Conservation (phyloP, 2,797 vertebrate genomes). For the Sebastes minor region DNA sequence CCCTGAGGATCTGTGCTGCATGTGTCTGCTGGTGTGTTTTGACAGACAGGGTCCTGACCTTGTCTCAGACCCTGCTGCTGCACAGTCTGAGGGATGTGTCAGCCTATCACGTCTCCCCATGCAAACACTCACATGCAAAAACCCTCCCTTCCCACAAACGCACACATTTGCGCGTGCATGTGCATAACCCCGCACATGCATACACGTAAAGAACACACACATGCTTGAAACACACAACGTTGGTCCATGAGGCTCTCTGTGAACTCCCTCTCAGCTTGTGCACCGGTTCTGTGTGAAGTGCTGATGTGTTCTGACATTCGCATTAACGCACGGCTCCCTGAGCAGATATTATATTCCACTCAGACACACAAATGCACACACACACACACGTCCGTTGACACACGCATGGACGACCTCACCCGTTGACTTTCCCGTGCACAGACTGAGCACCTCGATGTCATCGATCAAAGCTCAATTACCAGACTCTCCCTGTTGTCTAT, state of each 20-base stretch:
- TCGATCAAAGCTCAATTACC: neutral
- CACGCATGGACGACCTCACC: neutral
- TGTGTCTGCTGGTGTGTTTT: constrained; percentile 66
- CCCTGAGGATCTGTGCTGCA: constrained; percentile 66
- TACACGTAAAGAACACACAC: neutral
- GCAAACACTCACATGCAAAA: constrained; percentile 23
- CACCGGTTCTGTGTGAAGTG: neutral
- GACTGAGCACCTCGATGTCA: neutral
- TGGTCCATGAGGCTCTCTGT: neutral
- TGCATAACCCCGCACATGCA: too few relatives aligned
- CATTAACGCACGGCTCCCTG: constrained; percentile 24
- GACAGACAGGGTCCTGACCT: constrained; percentile 69
- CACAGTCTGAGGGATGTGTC: constrained; percentile 58
- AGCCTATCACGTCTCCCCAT: constrained; percentile 24
- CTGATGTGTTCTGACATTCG: constrained; percentile 43
- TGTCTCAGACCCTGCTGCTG: constrained; percentile 57
- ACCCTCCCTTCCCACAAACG: neutral
- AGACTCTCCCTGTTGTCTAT: neutral
- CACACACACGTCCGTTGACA: neutral
- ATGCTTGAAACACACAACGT: neutral
- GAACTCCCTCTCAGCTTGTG: constrained; percentile 9
- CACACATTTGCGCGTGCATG: neutral
- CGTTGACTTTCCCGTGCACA: neutral
- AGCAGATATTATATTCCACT: constrained; percentile 8
- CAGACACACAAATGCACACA: neutral